Percentiles rank a stretch among this genome's conserved stretches.
Conservation (phyloP, 2,797 vertebrate species). For the Crocidura indochinensis region DNA sequence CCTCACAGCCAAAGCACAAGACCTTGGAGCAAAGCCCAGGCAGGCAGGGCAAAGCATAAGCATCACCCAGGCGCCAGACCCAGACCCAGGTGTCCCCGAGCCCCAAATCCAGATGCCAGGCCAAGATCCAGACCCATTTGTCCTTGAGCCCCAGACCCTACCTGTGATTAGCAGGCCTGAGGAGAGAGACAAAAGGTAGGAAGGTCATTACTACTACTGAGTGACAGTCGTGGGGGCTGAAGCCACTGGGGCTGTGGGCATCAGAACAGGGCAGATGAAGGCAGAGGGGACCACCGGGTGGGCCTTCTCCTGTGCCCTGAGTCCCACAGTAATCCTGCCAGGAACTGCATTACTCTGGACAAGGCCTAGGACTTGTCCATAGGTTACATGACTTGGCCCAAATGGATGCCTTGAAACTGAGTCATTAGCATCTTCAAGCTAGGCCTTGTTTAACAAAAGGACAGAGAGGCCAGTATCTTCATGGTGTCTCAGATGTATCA, state of each 20-base stretch:
- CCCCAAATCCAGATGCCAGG: background rate
- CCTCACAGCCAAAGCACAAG: slow-evolving; percentile 74
- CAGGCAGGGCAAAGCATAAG: slow-evolving; percentile 45
- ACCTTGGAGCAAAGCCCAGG: slow-evolving; percentile 55
- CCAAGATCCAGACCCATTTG: background rate
- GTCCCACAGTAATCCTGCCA: fast-evolving
- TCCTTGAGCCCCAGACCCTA: slow-evolving; percentile 66
- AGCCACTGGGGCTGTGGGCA: background rate
- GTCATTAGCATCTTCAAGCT: background rate
- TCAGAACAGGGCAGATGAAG: background rate
- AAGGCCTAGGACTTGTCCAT: background rate
- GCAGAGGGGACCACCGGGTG: background rate
- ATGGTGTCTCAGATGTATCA: background rate
- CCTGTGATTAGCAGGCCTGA: slow-evolving; percentile 87
- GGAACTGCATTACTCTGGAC: background rate
- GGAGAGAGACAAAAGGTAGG: slow-evolving; percentile 72
- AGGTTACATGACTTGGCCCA: background rate
- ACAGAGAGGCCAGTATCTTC: background rate
- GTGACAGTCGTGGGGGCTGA: background rate
- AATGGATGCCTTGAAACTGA: too few species aligned
- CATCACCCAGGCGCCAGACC: slow-evolving; percentile 27
- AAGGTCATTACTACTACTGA: background rate
- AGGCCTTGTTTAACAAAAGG: background rate
- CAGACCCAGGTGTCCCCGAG: background rate
- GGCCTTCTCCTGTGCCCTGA: background rate